A percentile compares a stretch with the other conserved stretches of the same genome.
These are phyloP conservation scores for Cerastis rubricosa DNA, from an alignment of 2,888 invertebrate species.

Conservation along the genomic window DNA sequence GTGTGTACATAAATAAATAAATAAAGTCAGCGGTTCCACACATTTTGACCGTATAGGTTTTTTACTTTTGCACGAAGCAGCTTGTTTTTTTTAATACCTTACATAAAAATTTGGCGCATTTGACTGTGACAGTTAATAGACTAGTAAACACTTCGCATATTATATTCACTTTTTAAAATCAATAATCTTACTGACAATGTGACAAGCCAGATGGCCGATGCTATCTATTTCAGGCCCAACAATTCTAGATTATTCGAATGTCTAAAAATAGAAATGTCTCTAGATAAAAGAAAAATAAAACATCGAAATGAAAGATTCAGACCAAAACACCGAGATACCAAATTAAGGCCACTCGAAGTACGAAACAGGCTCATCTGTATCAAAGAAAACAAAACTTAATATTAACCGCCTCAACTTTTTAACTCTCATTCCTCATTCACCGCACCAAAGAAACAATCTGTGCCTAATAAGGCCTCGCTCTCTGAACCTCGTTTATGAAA, in stretches of 20 bases:
- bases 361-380: constrained; percentile 52
- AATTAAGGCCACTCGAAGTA: constrained; percentile 38
- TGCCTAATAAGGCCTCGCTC: constrained; percentile 52
- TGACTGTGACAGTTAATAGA: no score
- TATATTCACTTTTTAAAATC: not conserved
- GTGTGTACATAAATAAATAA: no score
- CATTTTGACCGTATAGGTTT: not conserved
- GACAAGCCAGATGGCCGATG: not conserved
- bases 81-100: not conserved
- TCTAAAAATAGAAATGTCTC: not conserved
- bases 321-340: constrained; percentile 12
- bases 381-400: constrained; percentile 63
- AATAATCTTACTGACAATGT: not conserved
- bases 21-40: not conserved
- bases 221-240: no score
- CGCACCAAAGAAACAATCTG: constrained; percentile 62
- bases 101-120: not conserved
- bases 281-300: not conserved
- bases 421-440: constrained; percentile 52
- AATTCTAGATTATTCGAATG: not conserved
- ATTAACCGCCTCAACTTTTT: constrained; percentile 62
- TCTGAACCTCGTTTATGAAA: constrained; percentile 61
- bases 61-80: not conserved
- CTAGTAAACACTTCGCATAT: no score
- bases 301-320: constrained; percentile 32